Evolutionary conservation across 2,797 vertebrate species (phyloP), one percentile per base, ranked within the genome.

Genomic region (Danio kyathit): DNA sequence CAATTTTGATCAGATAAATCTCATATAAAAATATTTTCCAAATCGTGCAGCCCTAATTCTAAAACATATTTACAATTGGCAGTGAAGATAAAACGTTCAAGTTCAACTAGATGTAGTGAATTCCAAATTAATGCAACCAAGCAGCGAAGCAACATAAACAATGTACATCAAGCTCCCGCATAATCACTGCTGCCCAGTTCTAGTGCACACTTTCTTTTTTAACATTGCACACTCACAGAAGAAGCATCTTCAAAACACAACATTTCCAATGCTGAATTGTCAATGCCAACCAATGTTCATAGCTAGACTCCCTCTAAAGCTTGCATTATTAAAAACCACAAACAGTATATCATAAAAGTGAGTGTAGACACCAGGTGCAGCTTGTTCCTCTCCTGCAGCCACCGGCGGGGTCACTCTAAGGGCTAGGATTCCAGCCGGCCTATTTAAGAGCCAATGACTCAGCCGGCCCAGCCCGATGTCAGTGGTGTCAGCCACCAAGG

Each of bases 391-490:
- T 63, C 48, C 52, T 44, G 40, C 78, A 78, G 76, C 29, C 74
- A 74, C 80, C 85, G 65, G 71, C 19, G 72, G 86, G 85, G 85
- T 91, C 87, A 87, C 63, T 79, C 29, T 81, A 64, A 85, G 75
- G 88, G 81, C 66, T 85, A 84, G 88, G 80, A 91, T 92, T 90
- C 88, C 82, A 87, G 89, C 84, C 81, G 57, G 74, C 83, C 83
- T 81, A 86, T 90, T 87, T 87, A 87, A 81, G 29, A 80, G 44
- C 44, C 51, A 65, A 86, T 92, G 92, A 92, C 89, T 93, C 89
- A 91, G 86, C 78, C 79, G 44, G 84, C 82, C 87, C 82, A 84
- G 80, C 87, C 74, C 79, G 7, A 72, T 71, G 21, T 89, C 85
- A 75, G 78, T 85, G 84, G 87, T 75, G 66, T 80, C 81, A 87